Base-by-base conservation (phyloP, 2,113 vertebrate genomes). In the Coreoperca whiteheadi region DNA sequence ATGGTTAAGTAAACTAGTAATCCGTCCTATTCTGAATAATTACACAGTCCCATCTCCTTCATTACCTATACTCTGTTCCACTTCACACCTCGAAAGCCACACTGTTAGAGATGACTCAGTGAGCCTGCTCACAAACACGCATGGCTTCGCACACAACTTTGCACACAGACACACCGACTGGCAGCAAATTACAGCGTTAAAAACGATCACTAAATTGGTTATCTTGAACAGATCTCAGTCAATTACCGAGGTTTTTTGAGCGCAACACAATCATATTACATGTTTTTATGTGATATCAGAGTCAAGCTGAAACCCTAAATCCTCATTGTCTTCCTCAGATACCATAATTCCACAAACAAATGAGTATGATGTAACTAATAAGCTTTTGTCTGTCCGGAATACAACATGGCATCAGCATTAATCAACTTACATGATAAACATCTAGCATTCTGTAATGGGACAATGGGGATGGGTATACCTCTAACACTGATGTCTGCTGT, bases 21-120 rank as follows among this genome's bases (percentile, higher is more conserved):
- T 93, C 89, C 90, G 86, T 80, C 82, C 82, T 77, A 64, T 70
- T 81, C 84, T 82, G 87, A 79, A 84, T 92, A 94, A 93, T 94
- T 94, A 94, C 88, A 89, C 87, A 90, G 74, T 84, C 82, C 89
- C 87, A 68, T 92, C 91, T 93, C 90, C 81, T 88, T 89, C 93
- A 93, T 94, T 94, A 94, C 93, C 87, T 89, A 48, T 73, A 81
- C 84, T 90, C 89, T 87, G 94, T 94, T 94, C 91, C 94, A 93
- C 93, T 94, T 95, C 94, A 94, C 84, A 92, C 92, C 88, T 91
- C 70, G 5, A 72, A 85, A 84, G 81, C 77, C 56, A 77, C 87
- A 76, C 89, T 61, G 75, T 81, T 79, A 86, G 57, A 87, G 77
- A 88, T 43, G 81, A 87, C 43, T 71, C 63, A 7, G 68, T 18